Evolutionary conservation across 2,888 invertebrate species (phyloP).

Genomic region (Oscheius sp.): DNA sequence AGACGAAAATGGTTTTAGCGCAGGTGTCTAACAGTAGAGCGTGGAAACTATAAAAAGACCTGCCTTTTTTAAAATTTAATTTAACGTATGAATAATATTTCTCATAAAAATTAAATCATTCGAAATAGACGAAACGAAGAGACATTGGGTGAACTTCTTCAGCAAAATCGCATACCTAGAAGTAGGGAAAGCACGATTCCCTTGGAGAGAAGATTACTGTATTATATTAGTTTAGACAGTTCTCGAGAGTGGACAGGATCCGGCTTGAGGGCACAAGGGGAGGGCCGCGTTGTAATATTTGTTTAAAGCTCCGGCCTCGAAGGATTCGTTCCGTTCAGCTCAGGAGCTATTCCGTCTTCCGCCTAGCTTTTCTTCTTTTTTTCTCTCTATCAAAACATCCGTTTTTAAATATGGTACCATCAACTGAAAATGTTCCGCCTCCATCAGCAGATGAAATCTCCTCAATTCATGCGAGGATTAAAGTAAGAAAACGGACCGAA

Average conservation of each 20-base stretch:
- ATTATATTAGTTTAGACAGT: background rate
- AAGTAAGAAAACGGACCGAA: slow-evolving; percentile 29
- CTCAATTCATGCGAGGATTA: slow-evolving; percentile 51
- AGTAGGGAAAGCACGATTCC: background rate
- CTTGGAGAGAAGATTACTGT: background rate
- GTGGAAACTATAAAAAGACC: too few species aligned
- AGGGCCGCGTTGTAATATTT: slow-evolving; percentile 30
- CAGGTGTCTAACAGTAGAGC: slow-evolving; percentile 9
- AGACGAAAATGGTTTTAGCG: background rate
- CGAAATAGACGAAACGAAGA: background rate
- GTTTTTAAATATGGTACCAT: background rate
- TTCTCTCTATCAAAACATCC: background rate
- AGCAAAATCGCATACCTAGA: background rate
- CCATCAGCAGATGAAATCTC: slow-evolving; percentile 35
- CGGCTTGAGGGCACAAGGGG: slow-evolving; percentile 15
- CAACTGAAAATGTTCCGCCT: slow-evolving; percentile 5
- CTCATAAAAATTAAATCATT: background rate
- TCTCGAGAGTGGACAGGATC: slow-evolving; percentile 10
- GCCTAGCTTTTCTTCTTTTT: slow-evolving; percentile 1
- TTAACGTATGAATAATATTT: background rate
- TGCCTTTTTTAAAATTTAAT: too few species aligned
- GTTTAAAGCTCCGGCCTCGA: slow-evolving; percentile 24
- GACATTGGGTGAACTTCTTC: background rate
- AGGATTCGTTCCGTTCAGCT: background rate
- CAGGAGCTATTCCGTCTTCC: background rate